These are phyloP conservation scores for Heliornis fulica DNA, from an alignment of 2,113 vertebrate species.

Conservation along the genomic window DNA sequence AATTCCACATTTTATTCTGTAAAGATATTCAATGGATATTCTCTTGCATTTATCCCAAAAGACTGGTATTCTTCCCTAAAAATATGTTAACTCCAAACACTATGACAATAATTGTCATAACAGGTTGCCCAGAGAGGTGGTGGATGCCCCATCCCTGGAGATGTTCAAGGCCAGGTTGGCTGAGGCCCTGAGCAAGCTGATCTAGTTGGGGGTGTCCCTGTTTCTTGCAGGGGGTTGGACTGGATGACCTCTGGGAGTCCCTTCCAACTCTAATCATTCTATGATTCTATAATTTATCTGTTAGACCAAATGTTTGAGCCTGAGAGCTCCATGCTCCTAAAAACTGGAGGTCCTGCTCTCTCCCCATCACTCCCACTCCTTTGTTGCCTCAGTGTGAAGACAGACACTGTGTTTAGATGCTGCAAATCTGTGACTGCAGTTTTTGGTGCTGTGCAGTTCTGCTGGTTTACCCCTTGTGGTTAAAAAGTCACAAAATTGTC, in stretches of 20 bases:
- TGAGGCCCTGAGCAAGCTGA: too few species aligned
- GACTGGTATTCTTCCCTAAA: accelerated
- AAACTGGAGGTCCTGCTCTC: background rate
- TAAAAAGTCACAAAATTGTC: background rate
- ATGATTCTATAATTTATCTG: background rate
- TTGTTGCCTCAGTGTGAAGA: background rate
- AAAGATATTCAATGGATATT: background rate
- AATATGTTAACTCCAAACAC: background rate
- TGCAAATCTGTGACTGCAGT: background rate
- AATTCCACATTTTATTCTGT: background rate
- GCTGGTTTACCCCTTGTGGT: background rate
- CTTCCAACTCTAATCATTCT: too few species aligned
- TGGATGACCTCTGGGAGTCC: too few species aligned
- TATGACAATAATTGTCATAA: background rate
- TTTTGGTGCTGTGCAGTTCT: background rate
- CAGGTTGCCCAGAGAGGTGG: too few species aligned
- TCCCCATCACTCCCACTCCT: background rate
- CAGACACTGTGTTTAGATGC: accelerated
- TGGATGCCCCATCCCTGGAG: too few species aligned
- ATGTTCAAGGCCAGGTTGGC: too few species aligned
- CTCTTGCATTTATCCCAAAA: background rate
- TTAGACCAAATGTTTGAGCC: background rate
- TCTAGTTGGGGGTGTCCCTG: too few species aligned
- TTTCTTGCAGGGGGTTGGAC: too few species aligned
- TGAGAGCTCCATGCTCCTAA: background rate